These are phyloP conservation scores for Riptortus pedestris DNA, from an alignment of 1,140 invertebrate species.

Conservation along the genomic window DNA sequence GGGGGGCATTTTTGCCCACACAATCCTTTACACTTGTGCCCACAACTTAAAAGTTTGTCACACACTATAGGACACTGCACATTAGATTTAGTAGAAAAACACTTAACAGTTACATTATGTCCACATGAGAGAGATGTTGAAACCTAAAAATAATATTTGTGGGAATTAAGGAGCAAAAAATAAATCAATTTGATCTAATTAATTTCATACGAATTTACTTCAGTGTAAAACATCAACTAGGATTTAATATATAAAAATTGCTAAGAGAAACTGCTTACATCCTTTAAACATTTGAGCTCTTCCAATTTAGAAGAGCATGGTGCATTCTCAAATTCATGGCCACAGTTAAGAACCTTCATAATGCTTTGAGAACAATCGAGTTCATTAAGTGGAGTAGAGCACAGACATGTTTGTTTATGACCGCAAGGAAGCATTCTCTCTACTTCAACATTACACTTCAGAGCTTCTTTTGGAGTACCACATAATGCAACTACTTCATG, in stretches of 20 bases:
- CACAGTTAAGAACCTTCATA: not conserved
- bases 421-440: not conserved
- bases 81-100: slow-evolving; percentile 36
- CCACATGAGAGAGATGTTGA: slow-evolving; percentile 10
- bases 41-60: slow-evolving; percentile 39
- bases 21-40: slow-evolving; percentile 39
- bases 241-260: too few species aligned
- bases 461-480: too few species aligned
- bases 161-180: too few species aligned
- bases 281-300: not conserved
- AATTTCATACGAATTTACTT: too few species aligned
- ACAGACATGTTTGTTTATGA: not conserved
- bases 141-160: not conserved
- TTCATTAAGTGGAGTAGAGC: not conserved
- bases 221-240: too few species aligned
- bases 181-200: too few species aligned
- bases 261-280: too few species aligned
- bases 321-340: not conserved
- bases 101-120: slow-evolving; percentile 38
- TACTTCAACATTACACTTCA: too few species aligned
- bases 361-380: not conserved
- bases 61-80: slow-evolving; percentile 39
- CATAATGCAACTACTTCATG: too few species aligned
- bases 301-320: not conserved
- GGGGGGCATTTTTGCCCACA: not conserved